These are phyloP conservation scores for Uloborus plumipes DNA, from an alignment of 2,888 invertebrate genomes.

Conservation along the genomic window DNA sequence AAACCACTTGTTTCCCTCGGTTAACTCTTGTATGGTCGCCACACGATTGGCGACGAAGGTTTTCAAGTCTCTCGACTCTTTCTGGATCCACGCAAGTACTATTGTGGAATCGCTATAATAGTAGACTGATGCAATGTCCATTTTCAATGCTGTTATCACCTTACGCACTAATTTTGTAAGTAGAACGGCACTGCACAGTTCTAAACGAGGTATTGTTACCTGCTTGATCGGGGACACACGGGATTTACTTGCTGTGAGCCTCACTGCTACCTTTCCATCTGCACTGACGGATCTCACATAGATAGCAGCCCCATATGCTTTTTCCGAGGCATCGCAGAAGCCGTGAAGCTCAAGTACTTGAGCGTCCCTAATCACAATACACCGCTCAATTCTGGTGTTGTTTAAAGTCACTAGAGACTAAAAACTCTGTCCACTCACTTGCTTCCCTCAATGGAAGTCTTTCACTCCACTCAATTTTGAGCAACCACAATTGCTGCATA, in stretches of 20 bases:
- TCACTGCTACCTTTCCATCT: not conserved
- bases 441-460: not conserved
- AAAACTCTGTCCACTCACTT: conserved; percentile 10
- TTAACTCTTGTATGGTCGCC: conserved; percentile 12
- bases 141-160: not conserved
- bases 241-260: conserved; percentile 14
- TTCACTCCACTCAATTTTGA: conserved; percentile 19
- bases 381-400: not conserved
- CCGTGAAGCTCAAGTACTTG: conserved; percentile 10
- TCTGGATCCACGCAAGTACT: no score
- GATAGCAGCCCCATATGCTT: conserved; percentile 5
- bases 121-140: no score
- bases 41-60: no score
- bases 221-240: conserved; percentile 20
- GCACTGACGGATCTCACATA: not conserved
- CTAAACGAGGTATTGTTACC: conserved; percentile 14
- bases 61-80: no score
- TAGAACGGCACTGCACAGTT: conserved; percentile 23
- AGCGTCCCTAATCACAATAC: not conserved
- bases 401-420: not conserved
- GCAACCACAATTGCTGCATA: conserved; percentile 14
- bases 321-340: conserved; percentile 13
- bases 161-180: conserved; percentile 10
- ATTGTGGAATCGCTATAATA: no score
- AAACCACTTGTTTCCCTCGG: conserved; percentile 66